Evolutionary conservation across 2,888 invertebrate species (phyloP), one percentile per base, ranked within the genome.

Genomic region (Lycaena phlaeas): DNA sequence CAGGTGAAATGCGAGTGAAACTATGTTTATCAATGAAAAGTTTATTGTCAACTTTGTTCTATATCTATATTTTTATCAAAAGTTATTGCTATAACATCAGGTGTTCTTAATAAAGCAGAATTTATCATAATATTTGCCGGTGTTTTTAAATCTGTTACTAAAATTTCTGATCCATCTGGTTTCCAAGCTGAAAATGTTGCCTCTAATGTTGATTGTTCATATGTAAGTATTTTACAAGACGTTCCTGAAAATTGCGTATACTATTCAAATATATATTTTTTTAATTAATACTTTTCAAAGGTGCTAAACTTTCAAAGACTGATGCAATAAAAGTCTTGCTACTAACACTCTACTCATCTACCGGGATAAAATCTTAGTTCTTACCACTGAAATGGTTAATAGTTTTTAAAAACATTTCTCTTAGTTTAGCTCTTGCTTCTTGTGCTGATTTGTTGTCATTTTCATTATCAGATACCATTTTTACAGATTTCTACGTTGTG

Each of bases 161-260:
- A 49, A 4, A 81, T 51, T 45, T 78, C 73, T 0, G 62, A 52
- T 3, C 74, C 72, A 52, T 75, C 64, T 4, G 71, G 62, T 14
- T 71, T 71, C 78, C 73, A 79, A 0, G 64, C 66, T 9, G 57
- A 54, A 46, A 79, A 76, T 14, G 53, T 70, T 11, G 69, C 77
- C 27, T 62, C 53, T 7, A 81, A 48, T 26, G 50, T 59, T 27
- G 73, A 64, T 27, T 63, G 59, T 49, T 81, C 82, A 56, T 70
- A 75, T 11, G 81, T 79, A 1, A 73, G 40, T 9, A 82, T 66
- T 26, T 53, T 65, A 52, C 78, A 76, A 26, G 59, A 41, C 48
- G 71, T 57, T 26, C 73, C 81, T 82, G 49, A 15, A 31, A 37
- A 22, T 34, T 10, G n/a, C n/a, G n/a, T 15, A 30, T 3, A 15